Base-by-base conservation (phyloP, 92 coral and sea anemone genomes). In the Galaxea fascicularis region DNA sequence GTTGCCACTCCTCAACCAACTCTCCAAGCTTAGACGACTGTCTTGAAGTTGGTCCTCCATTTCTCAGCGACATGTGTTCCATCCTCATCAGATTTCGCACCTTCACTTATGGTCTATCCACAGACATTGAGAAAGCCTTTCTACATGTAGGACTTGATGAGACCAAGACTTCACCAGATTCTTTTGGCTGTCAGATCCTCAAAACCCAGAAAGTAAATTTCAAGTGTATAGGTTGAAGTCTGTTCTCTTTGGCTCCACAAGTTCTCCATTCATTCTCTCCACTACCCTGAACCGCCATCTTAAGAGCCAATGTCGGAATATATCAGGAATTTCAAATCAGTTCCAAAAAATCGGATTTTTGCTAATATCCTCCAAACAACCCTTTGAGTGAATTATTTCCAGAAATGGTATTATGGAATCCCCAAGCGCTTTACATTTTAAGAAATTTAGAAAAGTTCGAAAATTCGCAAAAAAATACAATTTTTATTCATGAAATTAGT, bases 261-360 rank as follows among this genome's bases (percentile, higher is more conserved):
- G 93, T 52, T 87, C 93, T 17, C 93, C 93, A 0, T 90, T 90
- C 39, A 90, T 90, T 59, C 47, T 82, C 21, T 86, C 81, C 76
- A 85, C 87, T 8, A 83, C 83, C 28, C 57, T 86, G 27, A 27
- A 66, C 67, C 53, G 28, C 59, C 85, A 78, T 66, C 85, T 86
- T 20, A 27, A 21, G 66, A n/a, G n/a, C n/a, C n/a, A n/a, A n/a
- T n/a, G n/a, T n/a, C n/a, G n/a, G n/a, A n/a, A n/a, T n/a, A n/a
- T 6, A 68, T 39, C 63, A 82, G 80, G 29, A 54, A 41, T 28
- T 80, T 70, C 22, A 4, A 1, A 72, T 77, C 1, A n/a, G n/a
- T n/a, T n/a, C n/a, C n/a, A n/a, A n/a, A n/a, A n/a, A n/a, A n/a
- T n/a, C n/a, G n/a, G n/a, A n/a, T n/a, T n/a, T n/a, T n/a, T n/a